Base-by-base conservation (phyloP, 2,888 invertebrate genomes). In the Malacosoma neustria region DNA sequence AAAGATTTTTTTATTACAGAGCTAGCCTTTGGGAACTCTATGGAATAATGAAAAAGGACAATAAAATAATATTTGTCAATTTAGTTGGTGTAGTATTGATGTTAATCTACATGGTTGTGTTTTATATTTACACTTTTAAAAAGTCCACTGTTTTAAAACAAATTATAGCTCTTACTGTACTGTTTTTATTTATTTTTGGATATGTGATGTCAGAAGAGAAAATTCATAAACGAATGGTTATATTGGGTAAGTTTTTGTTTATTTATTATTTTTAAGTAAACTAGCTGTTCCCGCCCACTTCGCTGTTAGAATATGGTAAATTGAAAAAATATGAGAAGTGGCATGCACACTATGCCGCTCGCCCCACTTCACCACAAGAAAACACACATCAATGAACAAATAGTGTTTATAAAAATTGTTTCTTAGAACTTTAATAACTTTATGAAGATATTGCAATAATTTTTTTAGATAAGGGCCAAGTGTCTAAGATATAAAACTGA, bases 21-120 rank as follows among this genome's bases (percentile, higher is more conserved):
- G 90, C 92, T 57, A 89, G 89, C 49, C 77, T 95, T 39, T 96
- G 96, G 96, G 72, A 95, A 22, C 82, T 92, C 34, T 96, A 96
- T 76, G 95, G 95, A 22, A 76, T 91, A 45, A 71, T 92, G 38
- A 93, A 93, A 54, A 73, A 87, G 46, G 95, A 96, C 61, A 76
- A 79, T 36, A 92, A 91, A 40, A 87, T 96, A 49, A 86, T 92
- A 36, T 72, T 91, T 56, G 93, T 95, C 0, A 96, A 96, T 68
- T 72, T 87, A 22, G 88, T 95, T 53, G 96, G 96, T 11, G 68
- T 91, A 3, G 70, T 88, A 7, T 77, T 95, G 34, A 93, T 94
- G 87, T 69, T 90, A 33, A 71, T 85, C 14, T 96, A 96, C 63
- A 87, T 90, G 3, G 54, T 89, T 30, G 87, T 92, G 46, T 96